phyloP scores from a whole-genome alignment of 2,113 vertebrate species.

The Pomatorhinus ruficollis region DNA sequence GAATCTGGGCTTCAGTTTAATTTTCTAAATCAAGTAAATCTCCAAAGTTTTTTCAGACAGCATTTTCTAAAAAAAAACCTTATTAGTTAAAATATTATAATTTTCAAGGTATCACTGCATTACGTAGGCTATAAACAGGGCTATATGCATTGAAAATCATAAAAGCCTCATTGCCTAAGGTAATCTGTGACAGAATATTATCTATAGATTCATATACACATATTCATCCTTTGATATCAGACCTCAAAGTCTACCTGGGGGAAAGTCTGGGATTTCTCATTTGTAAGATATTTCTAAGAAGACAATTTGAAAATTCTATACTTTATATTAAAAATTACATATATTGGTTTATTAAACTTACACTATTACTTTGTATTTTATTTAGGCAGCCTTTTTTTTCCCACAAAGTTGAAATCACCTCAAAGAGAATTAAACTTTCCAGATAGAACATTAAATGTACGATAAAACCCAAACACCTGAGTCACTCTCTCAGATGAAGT shows the following conservation, averaged over 20 bases:
- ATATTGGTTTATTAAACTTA: not conserved
- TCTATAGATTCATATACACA: not conserved
- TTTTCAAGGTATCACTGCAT: not conserved
- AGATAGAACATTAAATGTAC: not conserved
- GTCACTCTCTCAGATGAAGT: not conserved
- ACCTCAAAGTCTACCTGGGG: not conserved
- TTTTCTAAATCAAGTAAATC: not conserved
- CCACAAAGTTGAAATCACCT: not conserved
- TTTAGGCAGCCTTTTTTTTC: not conserved
- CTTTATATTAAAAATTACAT: not conserved
- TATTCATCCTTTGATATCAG: not conserved
- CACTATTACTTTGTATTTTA: not conserved
- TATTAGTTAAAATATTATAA: not conserved
- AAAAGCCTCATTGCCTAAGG: not conserved
- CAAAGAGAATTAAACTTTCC: not conserved
- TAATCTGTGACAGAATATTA: not conserved
- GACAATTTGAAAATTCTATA: not conserved
- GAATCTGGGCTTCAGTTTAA: not conserved
- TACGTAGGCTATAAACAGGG: not conserved
- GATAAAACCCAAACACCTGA: not conserved
- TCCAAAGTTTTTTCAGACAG: not conserved
- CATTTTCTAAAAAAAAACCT: not conserved
- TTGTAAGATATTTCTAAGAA: not conserved
- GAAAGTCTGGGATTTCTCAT: not conserved
- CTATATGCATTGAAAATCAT: not conserved